Conservation (phyloP, 2,888 invertebrate genomes). For the Heliconius hortense region DNA sequence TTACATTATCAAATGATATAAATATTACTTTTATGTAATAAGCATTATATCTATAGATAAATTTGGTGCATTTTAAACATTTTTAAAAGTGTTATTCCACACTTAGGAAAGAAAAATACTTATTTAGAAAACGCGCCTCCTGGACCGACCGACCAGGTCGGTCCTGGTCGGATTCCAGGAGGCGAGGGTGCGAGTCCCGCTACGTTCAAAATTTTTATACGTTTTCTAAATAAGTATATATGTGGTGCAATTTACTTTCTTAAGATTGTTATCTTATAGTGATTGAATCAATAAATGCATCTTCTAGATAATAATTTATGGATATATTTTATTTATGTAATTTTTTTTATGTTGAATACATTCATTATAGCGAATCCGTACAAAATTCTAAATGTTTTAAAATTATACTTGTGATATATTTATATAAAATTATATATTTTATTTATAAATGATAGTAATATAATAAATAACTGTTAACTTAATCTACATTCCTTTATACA, state of each 20-base stretch:
- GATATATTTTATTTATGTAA: background rate
- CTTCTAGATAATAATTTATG: background rate
- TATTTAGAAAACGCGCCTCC: too few species aligned
- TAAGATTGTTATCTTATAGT: background rate
- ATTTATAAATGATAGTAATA: background rate
- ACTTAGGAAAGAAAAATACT: too few species aligned
- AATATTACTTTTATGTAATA: background rate
- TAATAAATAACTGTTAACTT: background rate
- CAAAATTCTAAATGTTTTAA: background rate
- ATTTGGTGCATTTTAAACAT: constrained; percentile 3
- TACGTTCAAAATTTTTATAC: too few species aligned
- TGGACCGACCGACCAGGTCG: too few species aligned
- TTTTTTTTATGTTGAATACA: background rate
- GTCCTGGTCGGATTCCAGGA: too few species aligned
- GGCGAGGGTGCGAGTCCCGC: too few species aligned
- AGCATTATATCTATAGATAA: background rate
- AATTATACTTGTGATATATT: constrained; percentile 7
- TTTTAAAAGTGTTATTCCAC: too few species aligned
- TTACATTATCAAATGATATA: background rate
- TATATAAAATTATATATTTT: background rate
- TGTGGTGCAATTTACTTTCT: background rate
- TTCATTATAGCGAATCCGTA: background rate
- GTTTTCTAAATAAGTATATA: too few species aligned
- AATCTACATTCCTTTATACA: constrained; percentile 33
- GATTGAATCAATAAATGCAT: background rate